A percentile compares a stretch with the other conserved stretches of the same genome.
Conservation (phyloP, 2,113 vertebrate genomes). For the Nyctereutes procyonoides region DNA sequence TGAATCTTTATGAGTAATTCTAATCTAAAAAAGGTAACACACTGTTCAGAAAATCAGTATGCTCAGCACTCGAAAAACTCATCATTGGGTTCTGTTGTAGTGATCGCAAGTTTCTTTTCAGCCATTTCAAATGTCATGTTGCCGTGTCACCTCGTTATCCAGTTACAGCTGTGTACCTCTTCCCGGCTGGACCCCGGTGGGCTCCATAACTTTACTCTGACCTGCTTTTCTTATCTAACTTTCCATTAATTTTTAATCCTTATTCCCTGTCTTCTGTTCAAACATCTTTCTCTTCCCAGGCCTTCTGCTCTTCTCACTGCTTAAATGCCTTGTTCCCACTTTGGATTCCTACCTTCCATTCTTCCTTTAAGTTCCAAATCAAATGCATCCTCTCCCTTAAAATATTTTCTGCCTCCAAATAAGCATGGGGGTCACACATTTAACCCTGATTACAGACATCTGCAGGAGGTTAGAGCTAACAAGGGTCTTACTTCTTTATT, state of each 20-base stretch:
- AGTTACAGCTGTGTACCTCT: neutral
- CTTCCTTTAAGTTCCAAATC: neutral
- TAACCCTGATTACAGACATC: neutral
- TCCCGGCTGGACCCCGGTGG: neutral
- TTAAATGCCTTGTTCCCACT: neutral
- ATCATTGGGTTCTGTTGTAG: constrained; percentile 7
- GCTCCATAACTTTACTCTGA: neutral
- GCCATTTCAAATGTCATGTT: neutral
- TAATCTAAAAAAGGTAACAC: neutral
- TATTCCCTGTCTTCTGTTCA: neutral
- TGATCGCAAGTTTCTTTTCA: constrained; percentile 24
- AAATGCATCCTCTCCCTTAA: neutral
- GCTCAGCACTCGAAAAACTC: neutral
- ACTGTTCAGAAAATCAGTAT: constrained; percentile 42
- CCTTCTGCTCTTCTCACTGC: neutral
- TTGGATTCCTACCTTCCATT: neutral
- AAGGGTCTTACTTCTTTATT: neutral
- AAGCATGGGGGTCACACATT: neutral
- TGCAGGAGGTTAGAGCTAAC: neutral
- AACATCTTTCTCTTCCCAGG: neutral
- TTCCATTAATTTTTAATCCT: neutral
- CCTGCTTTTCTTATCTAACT: neutral
- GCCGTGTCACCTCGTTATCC: neutral
- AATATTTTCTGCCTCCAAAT: neutral
- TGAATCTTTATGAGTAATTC: constrained; percentile 38